A percentile compares a stretch with the other conserved stretches of the same genome.
Conservation (phyloP, 2,113 vertebrate species). For the Brachirus orientalis region DNA sequence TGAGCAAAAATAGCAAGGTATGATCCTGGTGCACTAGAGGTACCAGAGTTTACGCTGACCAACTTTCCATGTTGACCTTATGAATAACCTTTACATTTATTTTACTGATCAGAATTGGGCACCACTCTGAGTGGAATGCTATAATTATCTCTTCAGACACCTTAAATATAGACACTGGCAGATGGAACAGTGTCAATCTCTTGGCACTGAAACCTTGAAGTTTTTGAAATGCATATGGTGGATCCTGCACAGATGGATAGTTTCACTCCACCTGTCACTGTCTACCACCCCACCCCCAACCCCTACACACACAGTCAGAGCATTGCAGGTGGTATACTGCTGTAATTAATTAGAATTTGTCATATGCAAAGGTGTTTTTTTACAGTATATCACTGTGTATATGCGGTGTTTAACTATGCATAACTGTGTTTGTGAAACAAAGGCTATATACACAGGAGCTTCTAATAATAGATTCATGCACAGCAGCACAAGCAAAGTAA, state of each 20-base stretch:
- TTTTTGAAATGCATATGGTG: slow-evolving; percentile 56
- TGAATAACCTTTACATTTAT: too few relatives aligned
- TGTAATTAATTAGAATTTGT: slow-evolving; percentile 68
- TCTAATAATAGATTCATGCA: slow-evolving; percentile 72
- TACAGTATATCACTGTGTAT: slow-evolving; percentile 20
- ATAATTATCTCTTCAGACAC: slow-evolving; percentile 18
- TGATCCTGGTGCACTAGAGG: too few relatives aligned
- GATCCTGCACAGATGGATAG: slow-evolving; percentile 62
- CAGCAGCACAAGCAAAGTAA: slow-evolving; percentile 58
- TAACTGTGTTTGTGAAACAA: slow-evolving; percentile 59
- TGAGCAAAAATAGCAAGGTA: too few relatives aligned
- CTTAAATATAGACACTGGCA: slow-evolving; percentile 30
- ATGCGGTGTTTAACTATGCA: slow-evolving; percentile 29
- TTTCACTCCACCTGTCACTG: slow-evolving; percentile 62
- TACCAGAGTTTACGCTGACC: too few relatives aligned
- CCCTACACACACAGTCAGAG: slow-evolving; percentile 6
- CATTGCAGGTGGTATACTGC: slow-evolving; percentile 37
- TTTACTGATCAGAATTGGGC: too few relatives aligned
- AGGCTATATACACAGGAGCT: slow-evolving; percentile 45
- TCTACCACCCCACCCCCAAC: slow-evolving; percentile 29
- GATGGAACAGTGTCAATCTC: slow-evolving; percentile 59
- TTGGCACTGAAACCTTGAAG: slow-evolving; percentile 45
- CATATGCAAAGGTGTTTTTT: slow-evolving; percentile 57
- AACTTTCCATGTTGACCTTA: too few relatives aligned
- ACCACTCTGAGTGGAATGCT: slow-evolving; percentile 19